Evolutionary conservation across 2,888 invertebrate genomes (phyloP), one percentile per base, ranked within the genome.

Genomic region (Elgonia sp.): DNA sequence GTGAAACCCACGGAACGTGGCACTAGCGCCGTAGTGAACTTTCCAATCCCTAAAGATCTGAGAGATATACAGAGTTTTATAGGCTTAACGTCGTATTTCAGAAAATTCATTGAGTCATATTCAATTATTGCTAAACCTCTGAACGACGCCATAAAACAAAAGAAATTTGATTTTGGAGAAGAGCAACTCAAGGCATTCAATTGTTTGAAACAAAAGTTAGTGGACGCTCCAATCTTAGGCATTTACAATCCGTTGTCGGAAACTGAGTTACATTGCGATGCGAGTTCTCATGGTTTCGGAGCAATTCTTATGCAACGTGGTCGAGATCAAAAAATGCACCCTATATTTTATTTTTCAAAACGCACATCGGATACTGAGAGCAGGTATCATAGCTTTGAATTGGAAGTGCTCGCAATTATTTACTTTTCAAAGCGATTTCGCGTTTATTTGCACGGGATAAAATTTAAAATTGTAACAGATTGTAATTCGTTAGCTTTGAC

Each of bases 251-350:
- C 70, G 16, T 20, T 37, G 9, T 46, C 46, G 1, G 80, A 81
- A 20, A 81, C 81, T 6, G 70, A 81, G 20, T 16, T 81, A 2
- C 81, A 81, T 55, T 81, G 81, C n/a, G 81, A 72, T 53, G 72
- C 72, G 0, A 81, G 81, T 63, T 72, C 72, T 0, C 14, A 20
- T 7, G 81, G 81, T 3, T 81, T 50, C 18, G 72, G 81, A 16
- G 81, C 72, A 0, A 63, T 81, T 2, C 12, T 81, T 14, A 21
- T 81, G 16, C 72, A 81, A 16, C 50, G 81, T 9, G 40, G 29
- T 1, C 9, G 40, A 0, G 81, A 72, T 46, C 9, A 55, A 9
- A 72, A 72, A 18, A 53, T 81, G 7, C 81, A 81, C 20, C 72
- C 81, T 0, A 42, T 81, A 6, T 81, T 81, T 21, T 81, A 81